Conservation (phyloP, 2,113 vertebrate genomes). For the Leptobrachium ailaonicum region DNA sequence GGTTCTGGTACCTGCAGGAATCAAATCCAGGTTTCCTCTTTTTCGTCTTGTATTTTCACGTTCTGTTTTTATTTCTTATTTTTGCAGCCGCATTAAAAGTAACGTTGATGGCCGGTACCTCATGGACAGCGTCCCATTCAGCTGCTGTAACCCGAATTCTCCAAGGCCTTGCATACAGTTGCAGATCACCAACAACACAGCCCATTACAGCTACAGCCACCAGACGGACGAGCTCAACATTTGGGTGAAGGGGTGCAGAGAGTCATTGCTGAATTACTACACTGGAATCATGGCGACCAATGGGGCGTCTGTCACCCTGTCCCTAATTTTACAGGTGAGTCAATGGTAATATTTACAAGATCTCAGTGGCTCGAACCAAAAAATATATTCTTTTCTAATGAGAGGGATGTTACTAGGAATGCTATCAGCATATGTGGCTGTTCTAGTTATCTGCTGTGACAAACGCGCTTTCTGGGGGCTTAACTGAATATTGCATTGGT, state of each 20-base stretch:
- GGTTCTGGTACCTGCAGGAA: too few species aligned
- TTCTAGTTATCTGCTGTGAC: too few species aligned
- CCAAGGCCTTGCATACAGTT: constrained; percentile 76
- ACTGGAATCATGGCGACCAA: constrained; percentile 75
- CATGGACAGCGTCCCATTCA: constrained; percentile 77
- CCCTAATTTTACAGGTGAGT: constrained; percentile 72
- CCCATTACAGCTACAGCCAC: constrained; percentile 76
- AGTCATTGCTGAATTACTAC: constrained; percentile 74
- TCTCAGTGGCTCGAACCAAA: too few species aligned
- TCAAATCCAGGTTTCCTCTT: not conserved
- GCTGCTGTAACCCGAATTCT: constrained; percentile 78
- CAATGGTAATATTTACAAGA: too few species aligned
- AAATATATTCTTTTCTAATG: too few species aligned
- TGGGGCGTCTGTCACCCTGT: constrained; percentile 68
- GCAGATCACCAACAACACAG: constrained; percentile 71
- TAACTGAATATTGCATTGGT: too few species aligned
- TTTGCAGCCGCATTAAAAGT: constrained; percentile 69
- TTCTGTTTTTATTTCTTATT: not conserved
- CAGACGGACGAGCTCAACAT: constrained; percentile 77
- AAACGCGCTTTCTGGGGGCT: too few species aligned
- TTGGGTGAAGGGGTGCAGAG: constrained; percentile 69
- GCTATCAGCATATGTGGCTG: too few species aligned
- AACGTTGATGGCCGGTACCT: constrained; percentile 78
- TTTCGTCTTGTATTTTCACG: not conserved
- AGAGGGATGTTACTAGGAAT: too few species aligned